Evolutionary conservation across 2,797 vertebrate species (phyloP), one percentile per base, ranked within the genome.

Genomic region (Zalophus californianus): DNA sequence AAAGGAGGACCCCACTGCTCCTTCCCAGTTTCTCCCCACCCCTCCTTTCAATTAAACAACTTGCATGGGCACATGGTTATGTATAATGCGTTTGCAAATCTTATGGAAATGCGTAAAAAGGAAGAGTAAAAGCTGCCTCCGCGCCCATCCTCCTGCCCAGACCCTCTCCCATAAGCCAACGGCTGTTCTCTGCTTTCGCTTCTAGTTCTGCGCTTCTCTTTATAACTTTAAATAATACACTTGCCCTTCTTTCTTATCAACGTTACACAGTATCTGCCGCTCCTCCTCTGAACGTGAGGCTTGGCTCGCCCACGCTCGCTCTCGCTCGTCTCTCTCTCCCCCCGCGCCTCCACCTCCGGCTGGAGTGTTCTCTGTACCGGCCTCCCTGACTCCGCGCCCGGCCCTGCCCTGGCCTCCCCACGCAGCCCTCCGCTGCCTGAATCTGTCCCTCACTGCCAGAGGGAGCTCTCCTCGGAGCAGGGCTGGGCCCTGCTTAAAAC

Each of bases 331-430:
- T 25, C 16, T 18, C 21, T 10, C 25, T 9, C 25, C 13, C 35
- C 20, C 21, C 8, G 12, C 13, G 62, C 52, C 50, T 10, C 13
- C 6, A 11, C 62, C 35, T 29, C 77, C 1, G 1, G 32, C 0
- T 0, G 5, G 10, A 4, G 0, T 23, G 56, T 32, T 14, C 56
- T 23, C 41, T 35, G 10, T 0, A 1, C 9, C 0, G 2, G 23
- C 15, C 50, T 12, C 10, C 3, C 0, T 1, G 32, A 7, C 75
- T 44, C 62, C 60, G 4, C 0, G 3, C 14, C 15, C 0, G 20
- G 35, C 13, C 3, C 11, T 6, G 1, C 16, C 16, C 2, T 3
- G 0, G 0, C 52, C 70, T 38, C 11, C 8, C 0, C 18, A 5
- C n/a, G 18, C 7, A 4, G 32, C 18, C 70, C 10, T 29, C 56